Evolutionary conservation across 1,140 invertebrate genomes (phyloP).

Genomic region (Habropoda laboriosa): DNA sequence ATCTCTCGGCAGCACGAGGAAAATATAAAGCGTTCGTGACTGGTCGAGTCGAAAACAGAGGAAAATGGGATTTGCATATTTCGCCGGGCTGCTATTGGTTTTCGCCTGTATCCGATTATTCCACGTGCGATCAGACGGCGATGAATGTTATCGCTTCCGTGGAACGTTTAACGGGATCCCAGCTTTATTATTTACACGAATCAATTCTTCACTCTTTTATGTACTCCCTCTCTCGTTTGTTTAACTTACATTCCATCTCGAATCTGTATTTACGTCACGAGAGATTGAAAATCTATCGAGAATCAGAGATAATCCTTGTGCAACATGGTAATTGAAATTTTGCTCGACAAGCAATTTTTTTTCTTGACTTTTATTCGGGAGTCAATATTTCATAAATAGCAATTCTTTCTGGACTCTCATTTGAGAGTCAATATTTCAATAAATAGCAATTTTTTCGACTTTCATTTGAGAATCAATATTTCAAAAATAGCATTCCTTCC

Average conservation of each 20-base stretch:
- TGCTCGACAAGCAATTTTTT: no score
- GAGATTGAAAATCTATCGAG: not conserved
- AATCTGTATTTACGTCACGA: not conserved
- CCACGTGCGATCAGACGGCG: not conserved
- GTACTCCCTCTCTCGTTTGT: no score
- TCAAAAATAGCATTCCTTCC: no score
- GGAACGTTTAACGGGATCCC: slow-evolving; percentile 9
- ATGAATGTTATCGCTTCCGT: not conserved
- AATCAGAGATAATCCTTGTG: no score
- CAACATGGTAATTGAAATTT: not conserved
- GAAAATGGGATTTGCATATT: slow-evolving; percentile 36
- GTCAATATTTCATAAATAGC: no score
- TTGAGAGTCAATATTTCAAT: no score
- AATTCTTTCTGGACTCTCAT: no score
- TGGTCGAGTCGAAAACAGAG: not conserved
- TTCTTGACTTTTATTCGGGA: no score
- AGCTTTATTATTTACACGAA: not conserved
- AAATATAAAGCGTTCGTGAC: not conserved
- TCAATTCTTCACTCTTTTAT: not conserved
- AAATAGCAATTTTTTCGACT: no score
- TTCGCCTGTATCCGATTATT: slow-evolving; percentile 17
- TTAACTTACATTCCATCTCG: not conserved
- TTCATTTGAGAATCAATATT: no score
- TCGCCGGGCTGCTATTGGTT: slow-evolving; percentile 4
- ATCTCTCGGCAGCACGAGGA: not conserved